phyloP scores from a whole-genome alignment of 2,797 vertebrate genomes.

The Lithobates pipiens region DNA sequence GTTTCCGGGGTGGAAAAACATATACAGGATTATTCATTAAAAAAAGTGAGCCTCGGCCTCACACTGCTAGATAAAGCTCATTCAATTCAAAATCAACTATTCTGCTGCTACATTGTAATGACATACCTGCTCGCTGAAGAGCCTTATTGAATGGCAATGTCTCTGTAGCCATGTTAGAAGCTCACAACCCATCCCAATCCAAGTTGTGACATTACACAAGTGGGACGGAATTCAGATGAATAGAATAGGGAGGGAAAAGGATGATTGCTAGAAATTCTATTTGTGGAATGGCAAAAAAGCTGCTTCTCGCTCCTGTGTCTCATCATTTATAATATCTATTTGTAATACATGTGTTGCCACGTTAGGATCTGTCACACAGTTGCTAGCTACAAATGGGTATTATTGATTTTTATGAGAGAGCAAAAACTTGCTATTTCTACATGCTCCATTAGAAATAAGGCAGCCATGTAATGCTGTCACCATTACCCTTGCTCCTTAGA shows the following conservation, averaged over 20 bases:
- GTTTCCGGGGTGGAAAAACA: conserved; percentile 7
- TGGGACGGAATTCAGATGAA: no score
- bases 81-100: not conserved
- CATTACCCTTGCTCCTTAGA: no score
- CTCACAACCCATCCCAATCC: not conserved
- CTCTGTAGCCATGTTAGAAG: conserved; percentile 1
- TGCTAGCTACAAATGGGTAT: not conserved
- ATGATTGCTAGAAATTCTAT: conserved; percentile 1
- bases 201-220: conserved; percentile 3
- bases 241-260: not conserved
- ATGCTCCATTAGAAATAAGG: conserved; percentile 7
- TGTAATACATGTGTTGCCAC: not conserved
- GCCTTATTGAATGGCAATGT: not conserved
- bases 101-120: not conserved
- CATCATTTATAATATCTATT: conserved; percentile 18
- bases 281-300: not conserved
- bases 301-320: not conserved
- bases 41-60: not conserved
- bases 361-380: not conserved
- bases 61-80: conserved; percentile 5
- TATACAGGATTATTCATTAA: conserved; percentile 28
- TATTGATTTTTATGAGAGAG: conserved; percentile 12
- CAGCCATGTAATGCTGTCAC: not conserved
- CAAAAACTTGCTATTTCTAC: not conserved
- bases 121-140: not conserved